Conservation (phyloP, 2,888 invertebrate genomes). For the Lithophane ornitopus region DNA sequence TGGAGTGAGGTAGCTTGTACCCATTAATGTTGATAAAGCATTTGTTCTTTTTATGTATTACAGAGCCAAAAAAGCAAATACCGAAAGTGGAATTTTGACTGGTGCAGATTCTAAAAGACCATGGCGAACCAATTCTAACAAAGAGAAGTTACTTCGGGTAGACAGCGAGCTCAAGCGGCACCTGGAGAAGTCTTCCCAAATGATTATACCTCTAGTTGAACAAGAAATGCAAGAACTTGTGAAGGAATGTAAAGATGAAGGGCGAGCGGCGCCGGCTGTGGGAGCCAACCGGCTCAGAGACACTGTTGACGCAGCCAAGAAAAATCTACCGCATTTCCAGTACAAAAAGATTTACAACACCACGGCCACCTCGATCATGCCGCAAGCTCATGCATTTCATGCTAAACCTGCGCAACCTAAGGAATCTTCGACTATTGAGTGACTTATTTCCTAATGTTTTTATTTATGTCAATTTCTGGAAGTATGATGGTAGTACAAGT, state of each 20-base stretch:
- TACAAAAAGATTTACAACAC: slow-evolving; percentile 81
- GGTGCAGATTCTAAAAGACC: slow-evolving; percentile 81
- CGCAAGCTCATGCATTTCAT: slow-evolving; percentile 73
- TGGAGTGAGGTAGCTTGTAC: no score
- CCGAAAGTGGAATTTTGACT: slow-evolving; percentile 58
- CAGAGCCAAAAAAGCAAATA: slow-evolving; percentile 73
- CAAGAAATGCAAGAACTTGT: slow-evolving; percentile 79
- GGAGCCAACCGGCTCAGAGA: slow-evolving; percentile 74
- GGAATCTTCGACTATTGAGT: slow-evolving; percentile 29
- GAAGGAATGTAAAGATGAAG: slow-evolving; percentile 76
- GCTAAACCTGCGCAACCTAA: slow-evolving; percentile 24
- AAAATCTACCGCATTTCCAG: slow-evolving; percentile 83
- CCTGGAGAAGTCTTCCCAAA: slow-evolving; percentile 74
- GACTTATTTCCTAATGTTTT: slow-evolving; percentile 16
- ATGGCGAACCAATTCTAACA: slow-evolving; percentile 84
- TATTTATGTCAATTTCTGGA: background rate
- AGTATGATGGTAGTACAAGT: slow-evolving; percentile 17
- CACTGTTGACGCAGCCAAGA: slow-evolving; percentile 82
- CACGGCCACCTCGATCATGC: slow-evolving; percentile 81
- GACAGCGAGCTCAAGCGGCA: slow-evolving; percentile 83
- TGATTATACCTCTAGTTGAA: slow-evolving; percentile 77
- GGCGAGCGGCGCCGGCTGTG: slow-evolving; percentile 64
- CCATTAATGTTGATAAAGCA: background rate
- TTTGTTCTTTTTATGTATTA: slow-evolving; percentile 41
- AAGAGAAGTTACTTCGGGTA: slow-evolving; percentile 83